phyloP scores from a whole-genome alignment of 2,888 invertebrate species.

The Cheilosia vulpina region DNA sequence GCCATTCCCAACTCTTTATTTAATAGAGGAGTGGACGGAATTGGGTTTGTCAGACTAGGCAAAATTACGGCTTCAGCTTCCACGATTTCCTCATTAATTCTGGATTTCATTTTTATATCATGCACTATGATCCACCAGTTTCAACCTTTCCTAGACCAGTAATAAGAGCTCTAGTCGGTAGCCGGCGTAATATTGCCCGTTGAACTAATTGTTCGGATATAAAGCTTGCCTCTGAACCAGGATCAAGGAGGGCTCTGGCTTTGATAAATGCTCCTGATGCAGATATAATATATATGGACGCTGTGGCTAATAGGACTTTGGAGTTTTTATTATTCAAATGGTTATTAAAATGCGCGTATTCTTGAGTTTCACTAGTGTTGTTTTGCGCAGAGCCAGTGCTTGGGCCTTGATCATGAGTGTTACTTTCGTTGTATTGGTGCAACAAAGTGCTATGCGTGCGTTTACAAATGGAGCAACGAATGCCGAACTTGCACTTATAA shows the following conservation, averaged over 20 bases:
- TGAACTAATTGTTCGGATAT: background rate
- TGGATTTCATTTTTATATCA: too few species aligned
- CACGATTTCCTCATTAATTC: too few species aligned
- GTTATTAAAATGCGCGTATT: background rate
- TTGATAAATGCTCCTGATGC: background rate
- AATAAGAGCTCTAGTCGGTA: background rate
- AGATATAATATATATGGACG: background rate
- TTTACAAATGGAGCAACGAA: background rate
- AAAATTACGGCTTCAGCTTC: too few species aligned
- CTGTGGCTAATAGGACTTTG: background rate
- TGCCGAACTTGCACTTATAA: too few species aligned
- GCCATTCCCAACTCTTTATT: background rate
- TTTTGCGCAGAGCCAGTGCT: background rate
- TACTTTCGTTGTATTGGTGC: conserved; percentile 3
- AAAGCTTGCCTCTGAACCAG: background rate
- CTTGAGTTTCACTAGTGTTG: background rate
- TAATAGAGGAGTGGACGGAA: background rate
- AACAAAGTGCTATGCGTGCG: background rate
- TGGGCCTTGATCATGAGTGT: too few species aligned
- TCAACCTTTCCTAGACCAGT: background rate
- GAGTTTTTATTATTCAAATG: background rate
- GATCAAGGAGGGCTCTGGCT: background rate
- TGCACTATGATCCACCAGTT: too few species aligned
- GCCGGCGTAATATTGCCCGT: background rate
- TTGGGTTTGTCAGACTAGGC: too few species aligned